These are phyloP conservation scores for Huso huso DNA, from an alignment of 2,797 vertebrate species.

Conservation along the genomic window DNA sequence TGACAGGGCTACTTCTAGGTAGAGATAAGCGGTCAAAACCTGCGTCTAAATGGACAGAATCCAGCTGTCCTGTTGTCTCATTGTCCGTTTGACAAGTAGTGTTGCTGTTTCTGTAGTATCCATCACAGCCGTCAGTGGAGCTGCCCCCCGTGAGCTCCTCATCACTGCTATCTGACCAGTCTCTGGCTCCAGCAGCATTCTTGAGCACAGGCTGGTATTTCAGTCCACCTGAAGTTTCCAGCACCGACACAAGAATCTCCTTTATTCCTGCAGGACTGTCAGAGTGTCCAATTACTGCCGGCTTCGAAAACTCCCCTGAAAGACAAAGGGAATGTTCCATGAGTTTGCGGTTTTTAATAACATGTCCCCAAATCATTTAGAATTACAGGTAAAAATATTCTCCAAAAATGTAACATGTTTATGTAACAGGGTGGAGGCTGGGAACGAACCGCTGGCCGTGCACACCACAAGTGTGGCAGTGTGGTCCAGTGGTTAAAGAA, in stretches of 20 bases:
- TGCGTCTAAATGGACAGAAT: not conserved
- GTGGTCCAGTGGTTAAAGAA: too few species aligned
- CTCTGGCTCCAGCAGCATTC: constrained; percentile 19
- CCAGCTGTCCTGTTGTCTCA: not conserved
- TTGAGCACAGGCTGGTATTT: constrained; percentile 19
- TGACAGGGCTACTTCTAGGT: constrained; percentile 43
- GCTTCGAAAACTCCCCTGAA: constrained; percentile 38
- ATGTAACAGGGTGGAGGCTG: too few species aligned
- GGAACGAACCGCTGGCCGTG: too few species aligned
- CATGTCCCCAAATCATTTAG: too few species aligned
- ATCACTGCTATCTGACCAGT: constrained; percentile 16
- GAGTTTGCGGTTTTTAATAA: too few species aligned
- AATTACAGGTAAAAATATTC: too few species aligned
- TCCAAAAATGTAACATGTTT: too few species aligned
- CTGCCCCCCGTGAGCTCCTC: constrained; percentile 19
- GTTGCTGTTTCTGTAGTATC: not conserved
- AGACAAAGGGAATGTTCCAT: constrained; percentile 7
- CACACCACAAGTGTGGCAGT: too few species aligned
- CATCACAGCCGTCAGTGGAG: not conserved
- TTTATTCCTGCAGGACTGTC: constrained; percentile 29
- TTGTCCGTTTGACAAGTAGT: not conserved
- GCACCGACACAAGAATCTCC: constrained; percentile 33
- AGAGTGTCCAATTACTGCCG: constrained; percentile 37
- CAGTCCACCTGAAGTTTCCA: constrained; percentile 32
- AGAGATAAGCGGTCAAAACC: constrained; percentile 18